phyloP scores from a whole-genome alignment of 2,888 invertebrate species.

The Eupithecia pulchellata region DNA sequence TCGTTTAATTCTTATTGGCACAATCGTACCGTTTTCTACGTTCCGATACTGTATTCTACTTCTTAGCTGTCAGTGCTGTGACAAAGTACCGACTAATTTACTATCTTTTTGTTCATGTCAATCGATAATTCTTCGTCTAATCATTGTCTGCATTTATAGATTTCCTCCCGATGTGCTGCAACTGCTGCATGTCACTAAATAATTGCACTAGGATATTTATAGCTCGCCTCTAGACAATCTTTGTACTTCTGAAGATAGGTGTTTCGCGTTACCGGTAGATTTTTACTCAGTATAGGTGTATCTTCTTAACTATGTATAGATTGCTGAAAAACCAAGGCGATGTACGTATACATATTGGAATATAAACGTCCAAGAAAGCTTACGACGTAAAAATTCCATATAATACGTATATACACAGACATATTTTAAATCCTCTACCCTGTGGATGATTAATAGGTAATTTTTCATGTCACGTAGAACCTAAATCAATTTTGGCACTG shows the following conservation, averaged over 20 bases:
- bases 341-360: too few relatives aligned
- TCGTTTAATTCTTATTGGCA: neutral
- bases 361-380: too few relatives aligned
- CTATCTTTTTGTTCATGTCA: neutral
- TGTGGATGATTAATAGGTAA: constrained; percentile 13
- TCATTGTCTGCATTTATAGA: constrained; percentile 4
- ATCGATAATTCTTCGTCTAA: neutral
- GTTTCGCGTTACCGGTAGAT: neutral
- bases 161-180: neutral
- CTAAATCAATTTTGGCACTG: constrained; percentile 30
- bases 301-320: neutral
- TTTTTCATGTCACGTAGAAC: constrained; percentile 8
- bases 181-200: neutral
- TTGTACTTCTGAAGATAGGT: neutral
- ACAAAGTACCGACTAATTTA: neutral
- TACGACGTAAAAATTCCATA: neutral
- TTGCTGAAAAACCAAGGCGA: neutral
- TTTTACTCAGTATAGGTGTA: neutral
- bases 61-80: neutral
- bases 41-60: neutral
- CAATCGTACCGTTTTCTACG: neutral
- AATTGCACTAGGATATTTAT: neutral
- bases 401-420: too few relatives aligned
- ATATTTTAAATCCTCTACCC: too few relatives aligned
- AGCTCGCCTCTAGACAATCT: neutral